Conservation (phyloP, 1,140 invertebrate species). For the Agrilus planipennis region DNA sequence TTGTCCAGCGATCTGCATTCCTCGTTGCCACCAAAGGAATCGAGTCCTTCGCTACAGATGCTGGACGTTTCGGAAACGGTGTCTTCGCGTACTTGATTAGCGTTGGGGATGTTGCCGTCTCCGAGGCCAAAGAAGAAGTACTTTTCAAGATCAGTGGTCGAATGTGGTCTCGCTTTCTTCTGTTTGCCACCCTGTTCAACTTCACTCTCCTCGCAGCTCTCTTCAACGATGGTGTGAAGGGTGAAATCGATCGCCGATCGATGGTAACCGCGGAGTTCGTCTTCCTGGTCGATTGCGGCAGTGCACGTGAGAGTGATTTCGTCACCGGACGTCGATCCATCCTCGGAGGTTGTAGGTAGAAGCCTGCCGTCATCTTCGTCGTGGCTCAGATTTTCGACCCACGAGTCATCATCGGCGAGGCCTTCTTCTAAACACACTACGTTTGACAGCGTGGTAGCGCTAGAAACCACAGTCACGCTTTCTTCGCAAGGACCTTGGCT, state of each 20-base stretch:
- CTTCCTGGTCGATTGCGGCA: conserved; percentile 52
- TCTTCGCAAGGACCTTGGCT: conserved; percentile 20
- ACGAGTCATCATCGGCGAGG: conserved; percentile 73
- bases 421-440: conserved; percentile 72
- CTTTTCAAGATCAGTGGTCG: conserved; percentile 75
- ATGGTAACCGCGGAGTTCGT: conserved; percentile 69
- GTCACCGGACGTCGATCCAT: conserved; percentile 45
- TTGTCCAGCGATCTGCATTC: conserved; percentile 38
- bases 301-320: conserved; percentile 40
- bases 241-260: conserved; percentile 76
- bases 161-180: conserved; percentile 48
- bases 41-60: conserved; percentile 70
- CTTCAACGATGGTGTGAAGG: conserved; percentile 85
- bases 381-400: conserved; percentile 73
- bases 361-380: conserved; percentile 51
- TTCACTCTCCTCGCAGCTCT: conserved; percentile 85
- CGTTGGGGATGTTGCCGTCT: conserved; percentile 44
- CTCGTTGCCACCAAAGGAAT: conserved; percentile 48
- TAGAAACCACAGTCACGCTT: conserved; percentile 50
- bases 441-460: conserved; percentile 49
- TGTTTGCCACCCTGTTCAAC: conserved; percentile 48
- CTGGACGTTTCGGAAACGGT: conserved; percentile 78
- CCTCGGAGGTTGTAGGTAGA: conserved; percentile 40
- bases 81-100: conserved; percentile 46
- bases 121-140: conserved; percentile 82